These are phyloP conservation scores for Linyphia triangularis DNA, from an alignment of 2,888 invertebrate genomes.

Conservation along the genomic window DNA sequence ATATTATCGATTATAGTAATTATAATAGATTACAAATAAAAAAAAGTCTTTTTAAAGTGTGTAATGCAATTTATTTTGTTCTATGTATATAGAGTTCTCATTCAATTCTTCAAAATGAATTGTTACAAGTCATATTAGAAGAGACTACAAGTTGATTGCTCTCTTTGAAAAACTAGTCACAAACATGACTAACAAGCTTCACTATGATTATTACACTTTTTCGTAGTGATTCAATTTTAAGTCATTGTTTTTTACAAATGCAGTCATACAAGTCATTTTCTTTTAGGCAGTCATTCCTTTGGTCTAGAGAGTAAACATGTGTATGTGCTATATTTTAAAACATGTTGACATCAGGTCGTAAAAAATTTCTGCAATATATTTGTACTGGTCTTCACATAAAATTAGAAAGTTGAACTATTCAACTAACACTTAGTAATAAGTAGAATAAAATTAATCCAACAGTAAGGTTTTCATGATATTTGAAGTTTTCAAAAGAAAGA, in stretches of 20 bases:
- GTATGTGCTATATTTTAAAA: constrained; percentile 9
- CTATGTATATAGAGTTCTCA: neutral
- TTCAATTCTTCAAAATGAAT: neutral
- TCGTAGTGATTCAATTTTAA: neutral
- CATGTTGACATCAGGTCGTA: neutral
- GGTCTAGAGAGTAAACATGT: constrained; percentile 13
- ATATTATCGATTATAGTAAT: neutral
- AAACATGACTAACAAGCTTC: constrained; percentile 38
- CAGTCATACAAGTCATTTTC: neutral
- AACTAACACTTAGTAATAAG: constrained; percentile 19
- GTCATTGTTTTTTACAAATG: neutral
- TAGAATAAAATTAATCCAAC: constrained; percentile 17
- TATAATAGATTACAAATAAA: neutral
- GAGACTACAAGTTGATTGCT: constrained; percentile 11
- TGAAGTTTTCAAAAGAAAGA: neutral
- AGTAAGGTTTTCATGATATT: neutral
- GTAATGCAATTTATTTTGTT: neutral
- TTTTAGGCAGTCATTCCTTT: constrained; percentile 2
- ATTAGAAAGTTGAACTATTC: constrained; percentile 12
- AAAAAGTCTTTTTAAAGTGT: neutral
- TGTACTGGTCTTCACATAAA: constrained; percentile 20
- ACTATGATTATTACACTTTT: constrained; percentile 6
- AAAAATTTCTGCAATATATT: constrained; percentile 23
- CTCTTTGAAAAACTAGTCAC: constrained; percentile 22
- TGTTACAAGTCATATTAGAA: constrained; percentile 24